A percentile compares a stretch with the other conserved stretches of the same genome.
Evolutionary conservation across 1,140 invertebrate genomes (phyloP).

Genomic region (Psilanteris sp.): DNA sequence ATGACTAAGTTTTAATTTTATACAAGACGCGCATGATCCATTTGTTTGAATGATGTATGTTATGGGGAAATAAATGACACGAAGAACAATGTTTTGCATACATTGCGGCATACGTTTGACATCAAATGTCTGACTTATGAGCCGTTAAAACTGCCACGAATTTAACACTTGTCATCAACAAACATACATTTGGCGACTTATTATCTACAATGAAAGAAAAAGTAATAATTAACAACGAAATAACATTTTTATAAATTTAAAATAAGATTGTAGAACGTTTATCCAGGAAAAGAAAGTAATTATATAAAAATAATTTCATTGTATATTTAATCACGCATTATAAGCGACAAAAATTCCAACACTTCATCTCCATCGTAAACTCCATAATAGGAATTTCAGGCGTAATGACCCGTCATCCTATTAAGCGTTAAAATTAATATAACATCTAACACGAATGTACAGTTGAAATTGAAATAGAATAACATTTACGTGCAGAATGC

Average conservation of each 20-base stretch:
- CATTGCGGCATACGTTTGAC: constrained; percentile 30
- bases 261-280: too few relatives aligned
- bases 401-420: constrained; percentile 17
- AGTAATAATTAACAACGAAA: too few relatives aligned
- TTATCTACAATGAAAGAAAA: too few relatives aligned
- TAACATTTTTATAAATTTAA: too few relatives aligned
- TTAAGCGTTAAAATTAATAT: constrained; percentile 17
- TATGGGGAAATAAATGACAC: constrained; percentile 19
- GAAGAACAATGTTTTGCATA: constrained; percentile 27
- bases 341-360: constrained; percentile 33
- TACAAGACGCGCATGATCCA: constrained; percentile 21
- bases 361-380: constrained; percentile 3
- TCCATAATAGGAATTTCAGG: constrained; percentile 6
- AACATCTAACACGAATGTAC: constrained; percentile 7
- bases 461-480: constrained; percentile 34
- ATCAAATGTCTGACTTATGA: constrained; percentile 20
- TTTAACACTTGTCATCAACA: constrained; percentile 7
- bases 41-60: constrained; percentile 28
- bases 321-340: constrained; percentile 16
- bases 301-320: constrained; percentile 40
- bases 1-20: too few relatives aligned
- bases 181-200: too few relatives aligned
- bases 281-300: constrained; percentile 29
- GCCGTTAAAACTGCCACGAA: not conserved
- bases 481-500: constrained; percentile 1